A percentile compares a stretch with the other conserved stretches of the same genome.
phyloP scores from a whole-genome alignment of 2,888 invertebrate genomes.

The Aleiodes alternator region DNA sequence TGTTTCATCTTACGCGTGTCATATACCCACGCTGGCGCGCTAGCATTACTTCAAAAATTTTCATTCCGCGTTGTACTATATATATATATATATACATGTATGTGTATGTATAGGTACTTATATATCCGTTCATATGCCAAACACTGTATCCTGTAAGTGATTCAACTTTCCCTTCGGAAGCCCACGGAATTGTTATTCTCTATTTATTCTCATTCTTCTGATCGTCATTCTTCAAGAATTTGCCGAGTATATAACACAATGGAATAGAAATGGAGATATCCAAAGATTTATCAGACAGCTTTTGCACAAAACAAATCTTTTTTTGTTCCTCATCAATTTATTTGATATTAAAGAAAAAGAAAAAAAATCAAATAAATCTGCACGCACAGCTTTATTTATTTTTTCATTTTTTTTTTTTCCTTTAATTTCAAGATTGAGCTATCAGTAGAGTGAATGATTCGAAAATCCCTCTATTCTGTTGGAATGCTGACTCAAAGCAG shows the following conservation, averaged over 20 bases:
- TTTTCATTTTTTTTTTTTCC: no score
- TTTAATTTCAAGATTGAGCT: no score
- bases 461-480: no score
- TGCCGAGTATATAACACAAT: constrained; percentile 12
- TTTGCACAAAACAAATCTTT: neutral
- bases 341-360: no score
- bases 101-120: constrained; percentile 19
- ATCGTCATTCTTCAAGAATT: constrained; percentile 27
- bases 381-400: no score
- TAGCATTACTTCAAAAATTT: constrained; percentile 19
- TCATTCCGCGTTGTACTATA: constrained; percentile 37
- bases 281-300: constrained; percentile 10
- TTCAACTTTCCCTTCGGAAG: constrained; percentile 60
- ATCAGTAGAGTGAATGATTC: no score
- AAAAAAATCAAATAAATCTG: no score
- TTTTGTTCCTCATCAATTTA: neutral
- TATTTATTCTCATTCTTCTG: constrained; percentile 11
- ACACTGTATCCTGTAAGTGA: constrained; percentile 47
- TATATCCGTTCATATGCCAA: constrained; percentile 43
- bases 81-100: constrained; percentile 26
- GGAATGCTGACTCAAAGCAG: no score
- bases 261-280: constrained; percentile 7
- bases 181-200: constrained; percentile 51
- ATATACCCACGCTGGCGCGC: constrained; percentile 38
- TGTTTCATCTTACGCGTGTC: constrained; percentile 46